Percentiles rank a stretch among this genome's conserved stretches.
Evolutionary conservation across 2,888 invertebrate species (phyloP).

Genomic region (Watsonalla cultraria): DNA sequence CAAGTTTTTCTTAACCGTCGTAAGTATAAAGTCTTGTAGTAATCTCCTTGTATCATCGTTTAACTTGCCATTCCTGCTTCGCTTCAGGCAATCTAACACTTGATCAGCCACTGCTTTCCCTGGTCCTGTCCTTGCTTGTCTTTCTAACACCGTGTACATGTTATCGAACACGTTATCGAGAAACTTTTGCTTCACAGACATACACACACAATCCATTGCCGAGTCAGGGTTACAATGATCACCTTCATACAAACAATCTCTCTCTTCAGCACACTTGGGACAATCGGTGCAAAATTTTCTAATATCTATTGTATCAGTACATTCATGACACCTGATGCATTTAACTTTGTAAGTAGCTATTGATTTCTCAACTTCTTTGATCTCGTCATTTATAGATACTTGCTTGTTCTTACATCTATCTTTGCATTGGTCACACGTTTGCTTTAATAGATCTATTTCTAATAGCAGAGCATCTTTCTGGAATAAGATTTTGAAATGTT

Average conservation of each 20-base stretch:
- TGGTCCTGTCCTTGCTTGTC: conserved; percentile 36
- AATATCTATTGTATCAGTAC: conserved; percentile 48
- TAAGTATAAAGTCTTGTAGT: conserved; percentile 56
- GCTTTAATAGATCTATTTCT: conserved; percentile 48
- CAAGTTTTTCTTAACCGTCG: conserved; percentile 56
- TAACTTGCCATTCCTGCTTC: conserved; percentile 62
- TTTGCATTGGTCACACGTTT: conserved; percentile 42
- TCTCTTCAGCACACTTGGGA: conserved; percentile 46
- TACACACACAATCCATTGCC: conserved; percentile 54
- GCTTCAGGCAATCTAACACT: conserved; percentile 45
- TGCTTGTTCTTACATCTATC: conserved; percentile 52
- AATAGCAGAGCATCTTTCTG: conserved; percentile 48
- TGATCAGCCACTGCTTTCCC: conserved; percentile 55
- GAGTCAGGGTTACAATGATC: conserved; percentile 41
- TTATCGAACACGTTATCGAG: conserved; percentile 67
- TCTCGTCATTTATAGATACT: conserved; percentile 36
- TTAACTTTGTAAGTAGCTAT: conserved; percentile 33
- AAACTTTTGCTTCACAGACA: conserved; percentile 53
- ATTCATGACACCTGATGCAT: conserved; percentile 49
- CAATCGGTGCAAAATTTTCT: conserved; percentile 58
- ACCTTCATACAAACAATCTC: conserved; percentile 40
- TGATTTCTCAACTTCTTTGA: conserved; percentile 37
- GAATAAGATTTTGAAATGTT: conserved; percentile 13
- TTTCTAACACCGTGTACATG: conserved; percentile 61
- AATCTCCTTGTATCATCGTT: conserved; percentile 43